Evolutionary conservation across 2,113 vertebrate species (phyloP), one percentile per base, ranked within the genome.

Genomic region (Uria aalge): DNA sequence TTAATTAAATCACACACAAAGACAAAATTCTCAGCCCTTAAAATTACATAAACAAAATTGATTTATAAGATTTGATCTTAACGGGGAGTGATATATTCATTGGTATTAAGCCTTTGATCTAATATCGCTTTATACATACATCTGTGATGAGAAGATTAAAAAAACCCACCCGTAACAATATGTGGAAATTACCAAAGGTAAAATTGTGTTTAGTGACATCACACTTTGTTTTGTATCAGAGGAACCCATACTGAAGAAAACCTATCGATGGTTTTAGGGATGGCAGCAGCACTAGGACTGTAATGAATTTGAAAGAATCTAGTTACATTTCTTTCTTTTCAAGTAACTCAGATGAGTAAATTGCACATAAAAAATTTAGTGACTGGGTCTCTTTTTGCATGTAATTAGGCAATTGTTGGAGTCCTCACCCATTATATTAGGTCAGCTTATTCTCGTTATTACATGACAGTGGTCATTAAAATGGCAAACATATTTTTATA

Each of bases 401-500:
- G 36, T 96, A 96, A 81, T 64, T 63, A 72, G 76, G 26, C 87
- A 94, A 62, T 95, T 89, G 73, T 71, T 96, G 85, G 62, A 92
- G 85, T 88, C 84, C 55, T 89, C 67, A 41, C 69, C 9, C 6
- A 60, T 97, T 95, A 81, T 45, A 79, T 62, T 79, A 85, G 93
- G 89, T 96, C 96, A 97, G 69, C 78, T 95, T 95, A 84, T 68
- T 89, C 82, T 96, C 72, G 50, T 97, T 97, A 96, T 97, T 98
- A 98, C 97, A 96, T 97, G 93, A 96, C 69, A 96, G 83, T 56
- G 26, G 86, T 97, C 95, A 98, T 98, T 97, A 97, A 98, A 97
- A 97, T 96, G 94, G 92, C 94, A 98, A 97, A 93, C 81, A 41
- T 97, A 98, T 94, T 97, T 98, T 97, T 96, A 94, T 91, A 96